A percentile compares a stretch with the other conserved stretches of the same genome.
Conservation (phyloP, 92 coral and sea anemone genomes). For the Zoanthus gigantus region DNA sequence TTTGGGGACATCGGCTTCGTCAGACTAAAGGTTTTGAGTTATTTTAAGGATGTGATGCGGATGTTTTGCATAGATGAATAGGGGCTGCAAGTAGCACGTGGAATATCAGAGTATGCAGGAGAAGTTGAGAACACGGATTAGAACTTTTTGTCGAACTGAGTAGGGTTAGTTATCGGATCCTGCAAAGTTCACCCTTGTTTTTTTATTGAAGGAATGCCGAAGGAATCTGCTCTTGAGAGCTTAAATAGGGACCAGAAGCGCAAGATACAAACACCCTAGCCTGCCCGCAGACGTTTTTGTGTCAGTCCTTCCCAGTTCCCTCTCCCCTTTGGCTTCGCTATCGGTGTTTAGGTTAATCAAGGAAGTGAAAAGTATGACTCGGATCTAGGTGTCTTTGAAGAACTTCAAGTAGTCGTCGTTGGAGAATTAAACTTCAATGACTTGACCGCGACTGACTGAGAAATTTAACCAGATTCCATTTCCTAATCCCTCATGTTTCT, state of each 20-base stretch:
- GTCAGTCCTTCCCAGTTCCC: too few species aligned
- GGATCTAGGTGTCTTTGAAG: background rate
- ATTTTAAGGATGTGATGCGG: background rate
- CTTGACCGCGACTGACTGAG: slow-evolving; percentile 9
- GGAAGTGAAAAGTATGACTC: background rate
- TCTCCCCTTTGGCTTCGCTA: slow-evolving; percentile 5
- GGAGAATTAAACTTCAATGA: slow-evolving; percentile 14
- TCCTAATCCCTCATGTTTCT: background rate
- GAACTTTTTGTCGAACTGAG: background rate
- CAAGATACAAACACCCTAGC: too few species aligned
- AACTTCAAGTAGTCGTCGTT: background rate
- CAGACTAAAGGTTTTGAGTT: background rate
- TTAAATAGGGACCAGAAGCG: too few species aligned
- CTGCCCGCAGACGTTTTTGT: too few species aligned
- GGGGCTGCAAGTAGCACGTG: background rate
- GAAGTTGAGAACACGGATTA: background rate
- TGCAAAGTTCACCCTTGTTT: too few species aligned
- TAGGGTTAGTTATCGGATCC: background rate
- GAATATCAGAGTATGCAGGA: background rate
- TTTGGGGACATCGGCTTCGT: background rate
- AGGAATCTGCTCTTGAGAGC: too few species aligned
- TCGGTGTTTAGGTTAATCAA: slow-evolving; percentile 14
- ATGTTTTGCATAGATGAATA: background rate
- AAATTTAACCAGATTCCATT: slow-evolving; percentile 1
- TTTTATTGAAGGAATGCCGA: too few species aligned